Conservation (phyloP, 2,113 vertebrate species). For the Leiothrix lutea region DNA sequence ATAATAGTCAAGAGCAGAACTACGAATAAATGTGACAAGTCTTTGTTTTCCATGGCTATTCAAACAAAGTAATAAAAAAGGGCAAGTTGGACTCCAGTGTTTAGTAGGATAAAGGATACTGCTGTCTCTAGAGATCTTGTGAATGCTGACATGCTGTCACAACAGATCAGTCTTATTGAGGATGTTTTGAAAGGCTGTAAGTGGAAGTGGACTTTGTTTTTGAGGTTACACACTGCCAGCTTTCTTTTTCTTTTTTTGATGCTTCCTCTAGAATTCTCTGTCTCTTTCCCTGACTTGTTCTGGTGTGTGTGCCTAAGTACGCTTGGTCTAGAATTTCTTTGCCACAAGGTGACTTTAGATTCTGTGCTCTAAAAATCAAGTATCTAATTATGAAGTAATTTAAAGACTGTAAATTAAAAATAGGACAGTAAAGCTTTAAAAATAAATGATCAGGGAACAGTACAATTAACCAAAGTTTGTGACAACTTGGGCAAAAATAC, state of each 20-base stretch:
- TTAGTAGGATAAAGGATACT: background rate
- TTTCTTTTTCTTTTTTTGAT: background rate
- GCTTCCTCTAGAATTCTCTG: background rate
- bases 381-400: constrained; percentile 24
- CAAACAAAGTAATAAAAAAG: background rate
- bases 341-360: constrained; percentile 35
- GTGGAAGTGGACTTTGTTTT: background rate
- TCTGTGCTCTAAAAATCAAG: background rate
- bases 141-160: background rate
- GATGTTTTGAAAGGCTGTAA: constrained; percentile 9
- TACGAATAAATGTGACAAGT: background rate
- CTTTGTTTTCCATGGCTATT: background rate
- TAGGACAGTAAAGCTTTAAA: constrained; percentile 33
- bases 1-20: background rate
- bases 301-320: background rate
- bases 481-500: background rate
- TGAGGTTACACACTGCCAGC: background rate
- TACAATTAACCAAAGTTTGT: background rate
- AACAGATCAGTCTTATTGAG: background rate
- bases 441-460: background rate
- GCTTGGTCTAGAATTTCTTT: background rate
- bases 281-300: background rate
- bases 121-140: background rate
- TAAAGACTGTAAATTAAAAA: background rate
- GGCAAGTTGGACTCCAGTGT: background rate